Evolutionary conservation across 2,797 vertebrate species (phyloP), one percentile per base, ranked within the genome.

Genomic region (Synaphobranchus kaupii): DNA sequence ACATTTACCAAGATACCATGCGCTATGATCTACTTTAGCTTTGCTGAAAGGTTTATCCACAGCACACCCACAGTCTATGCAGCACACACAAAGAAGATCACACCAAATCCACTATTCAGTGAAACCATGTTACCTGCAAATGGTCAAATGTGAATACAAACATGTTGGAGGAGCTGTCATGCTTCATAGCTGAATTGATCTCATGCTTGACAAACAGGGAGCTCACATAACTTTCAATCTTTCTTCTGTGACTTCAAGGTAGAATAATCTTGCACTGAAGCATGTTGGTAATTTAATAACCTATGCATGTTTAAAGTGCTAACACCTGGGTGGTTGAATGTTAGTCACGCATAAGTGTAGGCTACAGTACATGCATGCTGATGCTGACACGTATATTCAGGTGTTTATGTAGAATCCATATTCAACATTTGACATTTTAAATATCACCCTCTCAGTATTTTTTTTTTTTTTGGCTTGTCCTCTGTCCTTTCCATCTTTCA

Each of bases 1-100:
- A 84, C 91, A 83, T 0, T 90, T 91, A 93, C 93, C 93, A 90
- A 68, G 25, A 82, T 20, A 0, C 89, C 4, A 87, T 91, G 66
- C 50, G 22, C 31, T 25, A 31, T 60, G 73, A 48, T 54, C 56
- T n/a, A 87, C 91, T 71, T 84, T 48, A 56, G 28, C 58, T 39
- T 71, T 22, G 13, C 73, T 82, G 71, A 90, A 90, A 88, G 0
- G 83, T 28, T 89, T 85, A 85, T 66, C 85, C 88, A 76, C 83
- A 34, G 88, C 86, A 84, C 78, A n/a, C n/a, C n/a, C n/a, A n/a
- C n/a, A n/a, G n/a, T n/a, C n/a, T n/a, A n/a, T n/a, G n/a, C 83
- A 34, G 88, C 86, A 84, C 87, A 89, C 85, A 87, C 66, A 87
- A 92, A 87, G 84, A 84, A 88, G 91, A 91, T 91, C 85, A 90